A percentile compares a stretch with the other conserved stretches of the same genome.
Evolutionary conservation across 2,113 vertebrate genomes (phyloP).

Genomic region (Tyrannus savana): DNA sequence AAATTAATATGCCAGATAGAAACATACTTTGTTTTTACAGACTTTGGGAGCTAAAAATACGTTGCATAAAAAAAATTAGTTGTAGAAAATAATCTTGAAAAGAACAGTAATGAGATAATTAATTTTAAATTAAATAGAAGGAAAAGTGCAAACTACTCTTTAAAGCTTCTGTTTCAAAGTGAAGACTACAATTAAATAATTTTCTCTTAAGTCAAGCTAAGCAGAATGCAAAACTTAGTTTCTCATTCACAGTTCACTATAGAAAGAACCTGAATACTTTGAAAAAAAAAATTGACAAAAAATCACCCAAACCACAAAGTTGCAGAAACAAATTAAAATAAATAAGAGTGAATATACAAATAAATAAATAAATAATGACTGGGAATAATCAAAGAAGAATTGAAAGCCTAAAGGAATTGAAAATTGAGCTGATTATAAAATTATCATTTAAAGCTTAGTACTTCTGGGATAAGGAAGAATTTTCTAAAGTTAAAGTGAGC

Average conservation of each 20-base stretch:
- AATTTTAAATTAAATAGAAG: background rate
- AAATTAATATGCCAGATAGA: background rate
- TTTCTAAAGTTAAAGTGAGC: background rate
- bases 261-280: background rate
- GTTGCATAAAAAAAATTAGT: background rate
- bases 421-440: background rate
- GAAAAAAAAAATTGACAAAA: background rate
- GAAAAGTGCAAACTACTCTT: background rate
- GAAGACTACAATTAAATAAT: background rate
- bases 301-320: fast-evolving
- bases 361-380: background rate
- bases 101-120: background rate
- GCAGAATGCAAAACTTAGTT: background rate
- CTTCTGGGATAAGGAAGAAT: background rate
- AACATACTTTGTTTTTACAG: background rate
- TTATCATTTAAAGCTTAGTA: background rate
- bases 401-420: background rate
- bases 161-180: background rate
- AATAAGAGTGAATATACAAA: background rate
- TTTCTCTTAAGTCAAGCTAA: background rate
- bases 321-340: background rate
- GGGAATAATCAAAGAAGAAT: background rate
- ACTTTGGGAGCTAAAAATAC: background rate
- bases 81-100: background rate
- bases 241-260: background rate